Base-by-base conservation (phyloP, 2,888 invertebrate genomes). In the Apamea anceps region DNA sequence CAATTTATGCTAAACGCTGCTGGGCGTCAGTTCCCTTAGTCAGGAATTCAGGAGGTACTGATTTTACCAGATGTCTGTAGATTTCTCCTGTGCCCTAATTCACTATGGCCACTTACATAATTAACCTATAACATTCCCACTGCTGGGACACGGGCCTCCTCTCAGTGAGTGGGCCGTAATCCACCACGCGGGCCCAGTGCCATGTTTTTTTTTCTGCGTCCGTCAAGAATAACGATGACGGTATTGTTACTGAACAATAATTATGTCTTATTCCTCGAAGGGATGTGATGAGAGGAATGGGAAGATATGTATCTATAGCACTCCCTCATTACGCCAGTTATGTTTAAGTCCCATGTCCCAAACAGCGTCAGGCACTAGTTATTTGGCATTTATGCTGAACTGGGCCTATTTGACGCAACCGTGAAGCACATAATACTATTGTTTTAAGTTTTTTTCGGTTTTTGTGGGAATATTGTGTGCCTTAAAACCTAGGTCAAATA, bases 1-100 rank as follows among this genome's bases (percentile, higher is more conserved):
- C 77, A 82, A 87, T 89, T 90, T 90, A 89, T 90, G 89, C 75
- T 85, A 87, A 89, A 85, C 79, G 73, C 73, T 88, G 21, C 71
- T 86, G 71, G 42, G 37, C 65, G 75, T 68, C 77, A 32, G 45
- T 65, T 74, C 70, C 62, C 68, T 63, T 74, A 37, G 12, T n/a
- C 5, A 42, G 18, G 62, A 57, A 28, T 62, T 60, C 10, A 57
- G 62, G 51, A 75, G 18, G 66, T 67, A 37, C 63, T 65, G n/a
- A 48, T 48, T 63, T 42, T 25, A 15, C 37, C 60, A 37, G 48
- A 60, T 42, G 8, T 65, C 45, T 28, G 42, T n/a, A 60, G n/a
- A 65, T 32, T 25, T n/a, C 21, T 51, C 18, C 1, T 48, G 15
- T 2, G 48, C 13, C 48, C 13, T 13, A 48, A 48, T 48, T 13